Base-by-base conservation (phyloP, 2,888 invertebrate genomes). In the Athrips mouffetella region DNA sequence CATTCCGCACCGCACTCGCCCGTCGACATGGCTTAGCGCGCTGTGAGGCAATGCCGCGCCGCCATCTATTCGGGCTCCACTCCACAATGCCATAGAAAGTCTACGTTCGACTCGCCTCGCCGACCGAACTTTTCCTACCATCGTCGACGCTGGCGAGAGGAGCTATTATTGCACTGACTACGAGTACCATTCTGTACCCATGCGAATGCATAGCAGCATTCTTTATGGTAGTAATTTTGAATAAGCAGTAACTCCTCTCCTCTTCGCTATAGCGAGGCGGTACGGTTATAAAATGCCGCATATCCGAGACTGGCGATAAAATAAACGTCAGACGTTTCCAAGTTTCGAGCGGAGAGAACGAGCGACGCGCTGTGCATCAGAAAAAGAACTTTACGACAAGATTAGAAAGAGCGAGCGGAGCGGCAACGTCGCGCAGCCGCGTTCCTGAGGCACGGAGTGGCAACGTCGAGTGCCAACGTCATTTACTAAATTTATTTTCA, bases 331-430 rank as follows among this genome's bases (percentile, higher is more conserved):
- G 80, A 80, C 81, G 77, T 80, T 83, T 80, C 75, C 85, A 81
- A 85, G 86, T 87, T 86, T 82, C 80, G 65, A 83, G 73, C 83
- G 74, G 74, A 78, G 83, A 82, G 82, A 80, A 82, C 78, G 77
- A 79, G 79, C 82, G 80, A 80, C 83, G 79, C 83, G 84, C 70
- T 75, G 84, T 81, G 86, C 85, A 84, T 86, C 87, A 88, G 87
- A 88, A 88, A 87, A 88, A 88, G 88, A 88, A 87, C 87, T 88
- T 87, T 87, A 88, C 86, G 87, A 87, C 88, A 74, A 87, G 88
- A 88, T 88, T 88, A 88, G 88, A 87, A 88, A 87, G 88, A 88
- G 87, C 86, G 81, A 60, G 65, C 85, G 78, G 79, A 66, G 75
- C 73, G 88, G 88, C 88, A 88, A 87, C 88, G 74, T 65, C 80